Percentiles rank a stretch among this genome's conserved stretches.
These are phyloP conservation scores for Philypnodon macrostomus DNA, from an alignment of 2,797 vertebrate genomes.

Conservation along the genomic window DNA sequence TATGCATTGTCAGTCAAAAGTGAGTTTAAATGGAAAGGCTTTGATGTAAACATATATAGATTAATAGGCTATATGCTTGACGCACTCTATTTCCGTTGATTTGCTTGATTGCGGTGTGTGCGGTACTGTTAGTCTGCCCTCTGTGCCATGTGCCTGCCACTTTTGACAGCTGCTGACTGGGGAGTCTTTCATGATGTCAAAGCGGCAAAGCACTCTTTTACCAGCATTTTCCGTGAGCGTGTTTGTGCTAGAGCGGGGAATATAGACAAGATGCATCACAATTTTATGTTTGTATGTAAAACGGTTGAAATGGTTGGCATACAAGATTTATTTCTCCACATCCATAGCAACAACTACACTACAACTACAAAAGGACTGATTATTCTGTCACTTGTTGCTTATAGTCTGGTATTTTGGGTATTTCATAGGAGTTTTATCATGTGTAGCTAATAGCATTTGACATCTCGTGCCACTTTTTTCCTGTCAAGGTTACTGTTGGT, in stretches of 20 bases:
- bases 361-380: background rate
- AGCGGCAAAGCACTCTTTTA: slow-evolving; percentile 41
- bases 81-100: slow-evolving; percentile 8
- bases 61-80: too few relatives aligned
- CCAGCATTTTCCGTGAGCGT: slow-evolving; percentile 8
- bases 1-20: too few relatives aligned
- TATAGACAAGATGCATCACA: too few relatives aligned
- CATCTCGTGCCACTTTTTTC: background rate
- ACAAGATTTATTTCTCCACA: too few relatives aligned
- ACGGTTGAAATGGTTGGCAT: too few relatives aligned
- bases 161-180: slow-evolving; percentile 53
- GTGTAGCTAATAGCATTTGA: background rate
- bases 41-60: too few relatives aligned
- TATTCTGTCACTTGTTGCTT: background rate
- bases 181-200: slow-evolving; percentile 51
- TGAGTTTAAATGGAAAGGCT: too few relatives aligned
- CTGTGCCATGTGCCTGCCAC: slow-evolving; percentile 36
- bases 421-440: background rate
- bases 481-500: background rate
- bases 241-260: background rate
- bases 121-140: slow-evolving; percentile 35
- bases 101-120: slow-evolving; percentile 15
- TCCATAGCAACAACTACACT: too few relatives aligned
- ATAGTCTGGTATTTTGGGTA: too few relatives aligned
- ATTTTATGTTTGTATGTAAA: too few relatives aligned